Evolutionary conservation across 1,140 invertebrate genomes (phyloP).

Genomic region (Hormaphis cornu): DNA sequence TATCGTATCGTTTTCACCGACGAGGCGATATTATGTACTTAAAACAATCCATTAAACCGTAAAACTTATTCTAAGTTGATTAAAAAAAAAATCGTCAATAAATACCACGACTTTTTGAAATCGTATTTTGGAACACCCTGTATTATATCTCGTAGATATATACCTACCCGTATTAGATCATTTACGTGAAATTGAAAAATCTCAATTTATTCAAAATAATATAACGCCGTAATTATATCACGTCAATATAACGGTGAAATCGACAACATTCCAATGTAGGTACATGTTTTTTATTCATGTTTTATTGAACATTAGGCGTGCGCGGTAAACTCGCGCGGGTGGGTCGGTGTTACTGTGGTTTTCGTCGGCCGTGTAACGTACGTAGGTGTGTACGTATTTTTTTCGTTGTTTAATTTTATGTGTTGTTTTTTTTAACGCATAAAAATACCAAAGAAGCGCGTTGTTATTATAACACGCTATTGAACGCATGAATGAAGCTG

Average conservation of each 20-base stretch:
- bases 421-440: neutral
- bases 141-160: neutral
- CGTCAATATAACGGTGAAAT: neutral
- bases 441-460: neutral
- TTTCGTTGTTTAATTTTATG: neutral
- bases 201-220: neutral
- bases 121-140: neutral
- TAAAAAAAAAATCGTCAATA: too few species aligned
- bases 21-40: too few species aligned
- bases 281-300: neutral
- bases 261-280: neutral
- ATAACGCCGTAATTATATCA: neutral
- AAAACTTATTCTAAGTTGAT: too few species aligned
- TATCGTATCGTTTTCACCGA: too few species aligned
- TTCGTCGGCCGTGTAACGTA: neutral
- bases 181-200: neutral
- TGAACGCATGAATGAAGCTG: constrained; percentile 27
- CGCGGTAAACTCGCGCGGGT: neutral
- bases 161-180: neutral
- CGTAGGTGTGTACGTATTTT: neutral
- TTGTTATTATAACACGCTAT: constrained; percentile 24
- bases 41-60: too few species aligned
- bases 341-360: neutral
- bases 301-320: constrained; percentile 4
- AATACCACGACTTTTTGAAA: neutral